A percentile compares a stretch with the other conserved stretches of the same genome.
These are phyloP conservation scores for Parambassis ranga DNA, from an alignment of 2,797 vertebrate species.

Conservation along the genomic window DNA sequence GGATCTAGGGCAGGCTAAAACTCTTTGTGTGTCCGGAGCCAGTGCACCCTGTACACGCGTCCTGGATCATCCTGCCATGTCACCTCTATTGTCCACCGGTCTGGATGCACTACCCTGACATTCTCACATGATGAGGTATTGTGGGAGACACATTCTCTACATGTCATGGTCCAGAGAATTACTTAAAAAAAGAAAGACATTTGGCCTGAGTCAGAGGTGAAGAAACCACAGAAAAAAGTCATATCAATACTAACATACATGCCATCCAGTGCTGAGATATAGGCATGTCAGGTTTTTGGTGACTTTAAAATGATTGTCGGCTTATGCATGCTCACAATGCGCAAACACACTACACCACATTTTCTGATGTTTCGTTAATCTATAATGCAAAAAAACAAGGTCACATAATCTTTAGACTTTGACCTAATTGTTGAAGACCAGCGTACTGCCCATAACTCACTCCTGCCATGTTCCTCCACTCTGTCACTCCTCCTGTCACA, in stretches of 20 bases:
- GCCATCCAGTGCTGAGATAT: fast-evolving
- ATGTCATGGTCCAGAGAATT: slow-evolving; percentile 25
- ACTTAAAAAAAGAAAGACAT: background rate
- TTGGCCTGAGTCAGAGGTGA: background rate
- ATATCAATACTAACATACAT: background rate
- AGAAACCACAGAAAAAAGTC: background rate
- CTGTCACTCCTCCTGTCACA: slow-evolving; percentile 23
- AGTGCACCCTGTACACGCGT: slow-evolving; percentile 54
- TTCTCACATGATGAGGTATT: slow-evolving; percentile 67
- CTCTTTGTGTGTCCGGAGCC: slow-evolving; percentile 62
- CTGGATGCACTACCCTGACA: slow-evolving; percentile 59
- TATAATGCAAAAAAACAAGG: slow-evolving; percentile 2
- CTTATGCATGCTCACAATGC: too few species aligned
- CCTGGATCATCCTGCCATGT: slow-evolving; percentile 69
- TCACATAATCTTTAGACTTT: slow-evolving; percentile 11
- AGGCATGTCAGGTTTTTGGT: too few species aligned
- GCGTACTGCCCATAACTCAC: slow-evolving; percentile 7
- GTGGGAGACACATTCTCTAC: slow-evolving; percentile 41
- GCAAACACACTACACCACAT: background rate
- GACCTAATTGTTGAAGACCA: slow-evolving; percentile 15
- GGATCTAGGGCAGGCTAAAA: slow-evolving; percentile 74
- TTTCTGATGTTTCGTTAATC: slow-evolving; percentile 13
- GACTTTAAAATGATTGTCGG: too few species aligned
- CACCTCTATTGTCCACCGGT: slow-evolving; percentile 63
- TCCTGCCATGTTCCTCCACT: slow-evolving; percentile 25